phyloP scores from a whole-genome alignment of 1,140 invertebrate genomes.

The Pemphigus obesinymphae region DNA sequence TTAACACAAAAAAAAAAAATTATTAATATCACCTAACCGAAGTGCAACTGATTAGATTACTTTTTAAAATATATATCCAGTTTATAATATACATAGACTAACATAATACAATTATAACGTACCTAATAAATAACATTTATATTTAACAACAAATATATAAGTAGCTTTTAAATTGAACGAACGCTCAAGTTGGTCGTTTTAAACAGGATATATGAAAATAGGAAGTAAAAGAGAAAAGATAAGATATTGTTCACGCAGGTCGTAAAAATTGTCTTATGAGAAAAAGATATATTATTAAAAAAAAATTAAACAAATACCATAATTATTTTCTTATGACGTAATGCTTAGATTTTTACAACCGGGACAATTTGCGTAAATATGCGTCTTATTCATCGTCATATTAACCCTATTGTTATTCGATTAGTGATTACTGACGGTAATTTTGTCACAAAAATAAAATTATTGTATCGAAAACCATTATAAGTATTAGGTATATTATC shows the following conservation, averaged over 20 bases:
- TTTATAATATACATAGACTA: too few relatives aligned
- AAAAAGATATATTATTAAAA: neutral
- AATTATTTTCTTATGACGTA: conserved; percentile 5
- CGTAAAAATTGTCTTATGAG: neutral
- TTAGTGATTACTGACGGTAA: conserved; percentile 6
- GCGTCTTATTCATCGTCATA: neutral
- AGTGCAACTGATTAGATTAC: too few relatives aligned
- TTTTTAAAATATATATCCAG: too few relatives aligned
- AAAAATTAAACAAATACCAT: neutral
- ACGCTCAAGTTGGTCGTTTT: neutral
- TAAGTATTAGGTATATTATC: too few relatives aligned
- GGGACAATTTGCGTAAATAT: conserved; percentile 11
- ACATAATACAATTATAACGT: neutral
- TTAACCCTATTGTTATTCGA: conserved; percentile 3
- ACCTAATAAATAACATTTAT: too few relatives aligned
- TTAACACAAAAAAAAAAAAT: too few relatives aligned
- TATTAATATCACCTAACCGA: too few relatives aligned
- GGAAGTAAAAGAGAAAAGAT: conserved; percentile 20
- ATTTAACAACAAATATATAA: neutral
- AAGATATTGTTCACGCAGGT: neutral
- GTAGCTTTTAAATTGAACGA: neutral
- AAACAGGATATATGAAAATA: neutral
- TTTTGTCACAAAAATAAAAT: conserved; percentile 7
- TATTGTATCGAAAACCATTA: conserved; percentile 1
- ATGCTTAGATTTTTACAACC: neutral